A percentile compares a stretch with the other conserved stretches of the same genome.
phyloP scores from a whole-genome alignment of 2,888 invertebrate species.

The Phyllotreta cruciferae region DNA sequence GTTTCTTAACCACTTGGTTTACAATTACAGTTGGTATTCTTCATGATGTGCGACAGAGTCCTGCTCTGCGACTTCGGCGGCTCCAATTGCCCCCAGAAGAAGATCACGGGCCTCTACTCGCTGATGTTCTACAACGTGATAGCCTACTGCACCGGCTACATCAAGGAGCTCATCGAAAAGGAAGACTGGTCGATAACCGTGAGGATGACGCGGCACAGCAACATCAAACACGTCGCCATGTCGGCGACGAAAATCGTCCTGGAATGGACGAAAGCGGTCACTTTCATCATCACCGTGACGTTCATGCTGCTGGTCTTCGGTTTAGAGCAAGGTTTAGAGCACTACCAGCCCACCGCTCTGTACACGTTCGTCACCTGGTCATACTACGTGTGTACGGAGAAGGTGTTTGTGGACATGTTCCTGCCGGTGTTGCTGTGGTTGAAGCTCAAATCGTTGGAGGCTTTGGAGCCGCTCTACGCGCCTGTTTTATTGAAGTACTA shows the following conservation, averaged over 20 bases:
- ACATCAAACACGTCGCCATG: slow-evolving; percentile 80
- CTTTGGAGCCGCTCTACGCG: slow-evolving; percentile 74
- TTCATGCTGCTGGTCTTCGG: slow-evolving; percentile 79
- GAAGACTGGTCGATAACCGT: slow-evolving; percentile 82
- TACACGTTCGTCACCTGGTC: slow-evolving; percentile 72
- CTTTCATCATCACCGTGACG: slow-evolving; percentile 78
- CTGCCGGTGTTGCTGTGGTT: slow-evolving; percentile 66
- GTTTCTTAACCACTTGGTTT: too few relatives aligned
- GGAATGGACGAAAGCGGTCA: slow-evolving; percentile 83
- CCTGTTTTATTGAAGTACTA: slow-evolving; percentile 70
- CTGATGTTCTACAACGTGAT: slow-evolving; percentile 84
- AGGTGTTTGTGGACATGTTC: slow-evolving; percentile 73
- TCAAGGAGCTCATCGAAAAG: slow-evolving; percentile 75
- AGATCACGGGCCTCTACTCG: slow-evolving; percentile 75
- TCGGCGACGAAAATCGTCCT: slow-evolving; percentile 81
- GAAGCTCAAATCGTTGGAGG: slow-evolving; percentile 70
- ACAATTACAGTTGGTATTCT: slow-evolving; percentile 70
- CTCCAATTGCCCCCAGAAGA: slow-evolving; percentile 58
- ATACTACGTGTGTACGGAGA: slow-evolving; percentile 77
- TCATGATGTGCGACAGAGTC: slow-evolving; percentile 74
- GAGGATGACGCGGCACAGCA: slow-evolving; percentile 72
- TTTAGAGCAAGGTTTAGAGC: slow-evolving; percentile 75
- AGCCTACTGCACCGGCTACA: slow-evolving; percentile 78
- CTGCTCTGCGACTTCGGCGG: slow-evolving; percentile 62
- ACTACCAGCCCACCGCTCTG: slow-evolving; percentile 73